Percentiles rank a stretch among this genome's conserved stretches.
phyloP scores from a whole-genome alignment of 2,797 vertebrate genomes.

The Hippoglossus hippoglossus region DNA sequence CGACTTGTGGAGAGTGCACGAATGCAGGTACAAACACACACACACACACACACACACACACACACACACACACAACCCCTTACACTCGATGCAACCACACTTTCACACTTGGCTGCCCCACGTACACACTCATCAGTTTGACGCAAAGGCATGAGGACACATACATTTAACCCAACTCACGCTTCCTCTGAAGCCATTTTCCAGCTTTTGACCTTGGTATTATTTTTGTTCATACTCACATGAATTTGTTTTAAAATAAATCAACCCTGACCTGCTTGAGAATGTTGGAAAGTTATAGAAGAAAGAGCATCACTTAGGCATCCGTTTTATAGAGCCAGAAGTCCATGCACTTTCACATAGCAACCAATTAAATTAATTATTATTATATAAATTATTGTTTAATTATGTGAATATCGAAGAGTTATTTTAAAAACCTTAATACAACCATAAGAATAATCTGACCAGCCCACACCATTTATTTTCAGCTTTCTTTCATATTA shows the following conservation, averaged over 20 bases:
- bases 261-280: slow-evolving; percentile 13
- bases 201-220: slow-evolving; percentile 29
- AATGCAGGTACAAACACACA: slow-evolving; percentile 86
- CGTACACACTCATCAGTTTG: slow-evolving; percentile 7
- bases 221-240: slow-evolving; percentile 28
- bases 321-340: neutral
- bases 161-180: slow-evolving; percentile 23
- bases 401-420: no score
- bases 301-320: neutral
- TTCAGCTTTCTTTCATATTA: neutral
- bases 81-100: no score
- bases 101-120: neutral
- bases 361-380: neutral
- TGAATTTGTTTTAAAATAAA: slow-evolving; percentile 26
- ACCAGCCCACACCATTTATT: neutral
- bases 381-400: neutral
- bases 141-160: slow-evolving; percentile 26
- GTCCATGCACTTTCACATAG: neutral
- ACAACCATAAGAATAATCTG: neutral
- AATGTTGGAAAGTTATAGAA: neutral
- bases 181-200: slow-evolving; percentile 18
- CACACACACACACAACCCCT: neutral
- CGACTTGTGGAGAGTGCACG: slow-evolving; percentile 91
- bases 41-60: neutral
- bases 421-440: neutral